Base-by-base conservation (phyloP, 2,888 invertebrate genomes). In the Branchellion lobata region DNA sequence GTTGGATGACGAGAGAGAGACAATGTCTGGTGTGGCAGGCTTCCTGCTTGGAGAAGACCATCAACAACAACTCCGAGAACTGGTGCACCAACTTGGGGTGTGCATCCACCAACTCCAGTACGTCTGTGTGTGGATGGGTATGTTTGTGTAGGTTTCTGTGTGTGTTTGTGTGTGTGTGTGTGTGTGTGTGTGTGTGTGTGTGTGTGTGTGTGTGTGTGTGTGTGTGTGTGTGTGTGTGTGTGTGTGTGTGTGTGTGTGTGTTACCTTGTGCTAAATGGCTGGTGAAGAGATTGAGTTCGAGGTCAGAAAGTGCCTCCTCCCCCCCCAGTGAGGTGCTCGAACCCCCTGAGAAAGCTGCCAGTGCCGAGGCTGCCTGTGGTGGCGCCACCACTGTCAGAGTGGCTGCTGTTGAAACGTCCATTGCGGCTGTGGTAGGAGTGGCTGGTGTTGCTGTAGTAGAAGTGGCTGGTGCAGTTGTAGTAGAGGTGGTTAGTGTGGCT, bases 71-170 rank as follows among this genome's bases (percentile, higher is more conserved):
- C 5, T 57, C 61, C 5, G 61, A 57, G n/a, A 57, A n/a, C 5
- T 57, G 61, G n/a, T 57, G 61, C 61, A 57, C 61, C 61, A 57
- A n/a, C n/a, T 57, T 57, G 24, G 61, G 14, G n/a, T 57, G 61
- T 57, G n/a, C 21, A n/a, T 57, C 61, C 61, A 57, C n/a, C 11
- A 57, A 14, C n/a, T 57, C 61, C 21, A 57, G 21, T 5, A 57
- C 61, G 61, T 57, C 61, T 57, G n/a, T 24, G 24, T 57, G 24
- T 24, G 8, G 8, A n/a, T 57, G 24, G 5, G 24, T 57, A 5
- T 57, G 40, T 40, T 5, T 40, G 40, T 40, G 40, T 40, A 14
- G 5, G 40, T 40, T 5, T 40, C 8, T 40, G 14, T 40, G 40
- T 40, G 40, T 40, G 40, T 40, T 5, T 40, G 40, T 40, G 40